Base-by-base conservation (phyloP, 2,797 vertebrate species). In the Gymnothorax javanicus region DNA sequence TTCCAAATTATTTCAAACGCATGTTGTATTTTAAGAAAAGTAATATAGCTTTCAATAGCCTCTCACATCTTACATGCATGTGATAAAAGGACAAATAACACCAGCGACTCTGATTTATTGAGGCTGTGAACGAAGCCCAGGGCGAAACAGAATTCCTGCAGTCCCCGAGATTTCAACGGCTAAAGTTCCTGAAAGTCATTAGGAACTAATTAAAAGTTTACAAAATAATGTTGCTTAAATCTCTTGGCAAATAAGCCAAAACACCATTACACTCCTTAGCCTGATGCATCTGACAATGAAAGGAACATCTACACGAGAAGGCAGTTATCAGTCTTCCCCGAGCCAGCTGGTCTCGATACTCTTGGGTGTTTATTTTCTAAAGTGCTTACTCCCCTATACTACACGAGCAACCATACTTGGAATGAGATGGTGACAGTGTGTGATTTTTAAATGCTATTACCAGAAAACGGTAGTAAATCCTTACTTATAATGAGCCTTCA, bases 301-400 rank as follows among this genome's bases (percentile, higher is more conserved):
- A 93, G 93, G 94, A 95, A 95, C 94, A 87, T 92, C 93, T 90
- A 93, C 93, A 93, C 94, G 90, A 93, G 92, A 91, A 94, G 94
- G 94, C 94, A 94, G 95, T 96, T 96, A 96, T 96, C 96, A 94
- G 94, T 87, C 88, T 92, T 90, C 93, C 92, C 94, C 95, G 96
- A 93, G 95, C 95, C 95, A 95, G 94, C 94, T 94, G 94, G 94
- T 94, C 92, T 95, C 91, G 94, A 93, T 93, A 92, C 93, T 94
- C 93, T 93, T 87, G 91, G 95, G 94, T 94, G 91, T 94, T 95
- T 93, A 92, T 95, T 62, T 62, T 62, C 23, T 64, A 15, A 67
- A 94, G 93, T 92, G 89, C 84, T 87, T 67, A 23, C 86, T 43
- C 85, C 90, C 91, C 88, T 89, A 88, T 93, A 94, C 93, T 94